These are phyloP conservation scores for Galerucella nymphaeae DNA, from an alignment of 2,888 invertebrate species.

Conservation along the genomic window DNA sequence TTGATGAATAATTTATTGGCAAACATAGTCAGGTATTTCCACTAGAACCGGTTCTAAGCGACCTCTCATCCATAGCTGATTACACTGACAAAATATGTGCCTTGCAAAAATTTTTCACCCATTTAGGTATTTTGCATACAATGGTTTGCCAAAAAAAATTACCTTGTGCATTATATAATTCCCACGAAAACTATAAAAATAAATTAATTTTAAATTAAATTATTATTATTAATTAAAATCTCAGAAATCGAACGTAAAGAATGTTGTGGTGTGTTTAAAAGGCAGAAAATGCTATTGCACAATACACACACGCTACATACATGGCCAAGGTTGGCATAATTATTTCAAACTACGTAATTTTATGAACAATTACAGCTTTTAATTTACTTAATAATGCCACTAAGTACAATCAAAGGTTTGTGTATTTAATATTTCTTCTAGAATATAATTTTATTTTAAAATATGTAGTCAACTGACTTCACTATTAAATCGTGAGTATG, in stretches of 20 bases:
- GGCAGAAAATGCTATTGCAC: constrained; percentile 7
- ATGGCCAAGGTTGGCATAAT: constrained; percentile 2
- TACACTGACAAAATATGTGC: not conserved
- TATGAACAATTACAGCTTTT: not conserved
- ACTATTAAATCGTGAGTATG: too few relatives aligned
- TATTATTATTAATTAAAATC: too few relatives aligned
- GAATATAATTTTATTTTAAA: too few relatives aligned
- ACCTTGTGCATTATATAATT: not conserved
- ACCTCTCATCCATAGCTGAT: not conserved
- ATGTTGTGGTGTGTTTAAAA: not conserved
- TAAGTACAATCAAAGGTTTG: not conserved
- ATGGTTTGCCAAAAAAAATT: not conserved
- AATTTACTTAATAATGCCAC: not conserved
- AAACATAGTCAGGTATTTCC: not conserved
- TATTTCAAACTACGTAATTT: not conserved
- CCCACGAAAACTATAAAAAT: not conserved
- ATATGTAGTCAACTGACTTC: too few relatives aligned
- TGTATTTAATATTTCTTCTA: not conserved
- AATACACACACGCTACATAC: not conserved
- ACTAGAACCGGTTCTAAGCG: not conserved
- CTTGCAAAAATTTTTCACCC: not conserved
- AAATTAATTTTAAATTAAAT: not conserved
- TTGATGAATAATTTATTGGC: constrained; percentile 1
- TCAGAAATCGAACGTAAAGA: not conserved
- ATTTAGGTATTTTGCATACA: constrained; percentile 14